A percentile compares a stretch with the other conserved stretches of the same genome.
These are phyloP conservation scores for Axinella damicornis DNA, from an alignment of 37 sponge, comb jelly and placozoan species.

Conservation along the genomic window DNA sequence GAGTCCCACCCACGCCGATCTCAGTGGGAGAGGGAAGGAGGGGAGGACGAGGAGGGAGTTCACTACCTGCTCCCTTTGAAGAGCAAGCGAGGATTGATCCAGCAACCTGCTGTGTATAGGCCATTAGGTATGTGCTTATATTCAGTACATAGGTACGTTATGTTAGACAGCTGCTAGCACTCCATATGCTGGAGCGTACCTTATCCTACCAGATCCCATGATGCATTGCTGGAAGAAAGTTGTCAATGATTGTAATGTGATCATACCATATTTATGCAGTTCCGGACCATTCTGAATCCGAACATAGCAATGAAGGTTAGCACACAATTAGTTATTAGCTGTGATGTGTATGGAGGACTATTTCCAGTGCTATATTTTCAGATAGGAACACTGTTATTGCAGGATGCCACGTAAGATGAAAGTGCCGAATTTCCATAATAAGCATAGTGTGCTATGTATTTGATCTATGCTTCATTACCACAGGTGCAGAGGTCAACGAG, in stretches of 20 bases:
- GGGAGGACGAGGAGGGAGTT: slow-evolving; percentile 19
- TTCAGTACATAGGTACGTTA: no score
- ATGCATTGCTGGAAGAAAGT: no score
- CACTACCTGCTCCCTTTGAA: slow-evolving; percentile 74
- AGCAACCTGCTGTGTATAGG: slow-evolving; percentile 7
- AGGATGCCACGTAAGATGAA: no score
- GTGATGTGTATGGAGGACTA: no score
- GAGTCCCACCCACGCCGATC: slow-evolving; percentile 30
- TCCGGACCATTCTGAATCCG: neutral
- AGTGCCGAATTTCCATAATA: no score
- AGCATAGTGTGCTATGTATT: no score
- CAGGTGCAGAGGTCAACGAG: neutral
- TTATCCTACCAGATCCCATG: neutral
- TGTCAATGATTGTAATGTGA: neutral
- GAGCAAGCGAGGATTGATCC: slow-evolving; percentile 50
- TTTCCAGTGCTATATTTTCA: no score
- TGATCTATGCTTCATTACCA: neutral
- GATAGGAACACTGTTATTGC: no score
- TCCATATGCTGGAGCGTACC: neutral
- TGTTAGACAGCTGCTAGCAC: neutral
- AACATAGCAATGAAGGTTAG: no score
- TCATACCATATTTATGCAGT: neutral
- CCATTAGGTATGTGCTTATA: slow-evolving; percentile 23
- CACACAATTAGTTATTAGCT: no score
- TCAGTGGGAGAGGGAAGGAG: slow-evolving; percentile 19